phyloP scores from a whole-genome alignment of 2,797 vertebrate species.

The Chaetophractus vellerosus region DNA sequence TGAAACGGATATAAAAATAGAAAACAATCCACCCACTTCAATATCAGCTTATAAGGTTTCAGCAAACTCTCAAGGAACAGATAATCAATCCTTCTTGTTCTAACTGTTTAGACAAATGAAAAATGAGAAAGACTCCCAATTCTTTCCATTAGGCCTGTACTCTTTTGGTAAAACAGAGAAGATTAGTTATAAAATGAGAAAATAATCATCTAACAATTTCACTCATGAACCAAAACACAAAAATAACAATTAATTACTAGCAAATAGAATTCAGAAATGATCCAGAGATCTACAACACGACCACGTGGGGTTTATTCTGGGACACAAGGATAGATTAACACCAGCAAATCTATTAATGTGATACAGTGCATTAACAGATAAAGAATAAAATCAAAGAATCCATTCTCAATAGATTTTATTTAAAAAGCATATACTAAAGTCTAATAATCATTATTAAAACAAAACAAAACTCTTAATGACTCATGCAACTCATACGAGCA shows the following conservation, averaged over 20 bases:
- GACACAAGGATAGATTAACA: not conserved
- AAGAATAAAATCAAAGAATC: not conserved
- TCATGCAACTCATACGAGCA: no score
- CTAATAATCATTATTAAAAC: not conserved
- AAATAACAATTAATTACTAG: not conserved
- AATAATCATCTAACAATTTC: not conserved
- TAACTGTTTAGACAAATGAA: conserved; percentile 16
- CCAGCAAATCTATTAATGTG: not conserved
- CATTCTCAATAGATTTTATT: not conserved
- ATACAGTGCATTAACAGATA: not conserved
- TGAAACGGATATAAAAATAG: conserved; percentile 9
- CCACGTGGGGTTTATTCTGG: not conserved
- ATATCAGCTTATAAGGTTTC: not conserved
- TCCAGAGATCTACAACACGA: not conserved
- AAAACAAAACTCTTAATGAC: no score
- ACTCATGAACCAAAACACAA: not conserved
- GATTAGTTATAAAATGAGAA: not conserved
- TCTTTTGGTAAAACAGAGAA: not conserved
- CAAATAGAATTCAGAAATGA: not conserved
- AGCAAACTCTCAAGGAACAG: not conserved
- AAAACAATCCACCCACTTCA: not conserved
- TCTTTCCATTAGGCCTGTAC: not conserved
- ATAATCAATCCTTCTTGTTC: not conserved
- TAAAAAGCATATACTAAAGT: not conserved
- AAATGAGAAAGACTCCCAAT: not conserved